phyloP scores from a whole-genome alignment of 2,888 invertebrate species.

The Subacronicta megacephala region DNA sequence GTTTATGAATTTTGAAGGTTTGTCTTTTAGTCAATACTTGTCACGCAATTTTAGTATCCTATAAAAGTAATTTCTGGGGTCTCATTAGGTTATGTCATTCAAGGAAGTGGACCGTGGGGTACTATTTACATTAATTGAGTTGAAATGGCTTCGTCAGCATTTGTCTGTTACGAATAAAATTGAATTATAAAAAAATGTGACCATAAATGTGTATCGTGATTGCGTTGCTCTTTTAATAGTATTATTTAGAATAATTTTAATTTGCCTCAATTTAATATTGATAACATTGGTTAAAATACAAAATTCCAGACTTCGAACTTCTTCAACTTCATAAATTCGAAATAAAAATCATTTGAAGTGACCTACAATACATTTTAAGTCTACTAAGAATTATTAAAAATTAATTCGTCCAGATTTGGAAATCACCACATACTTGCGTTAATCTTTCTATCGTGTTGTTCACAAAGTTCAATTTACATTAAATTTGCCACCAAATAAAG shows the following conservation, averaged over 20 bases:
- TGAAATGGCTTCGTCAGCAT: slow-evolving; percentile 22
- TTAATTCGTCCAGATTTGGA: background rate
- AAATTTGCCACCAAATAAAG: slow-evolving; percentile 49
- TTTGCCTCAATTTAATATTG: too few species aligned
- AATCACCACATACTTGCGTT: slow-evolving; percentile 15
- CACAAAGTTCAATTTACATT: slow-evolving; percentile 46
- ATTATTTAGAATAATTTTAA: too few species aligned
- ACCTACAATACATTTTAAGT: too few species aligned
- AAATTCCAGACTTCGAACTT: too few species aligned
- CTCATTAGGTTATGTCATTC: slow-evolving; percentile 15
- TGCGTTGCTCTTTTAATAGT: too few species aligned
- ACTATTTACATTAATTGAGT: slow-evolving; percentile 44
- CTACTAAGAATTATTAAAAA: too few species aligned
- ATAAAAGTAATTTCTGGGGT: slow-evolving; percentile 28
- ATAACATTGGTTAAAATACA: too few species aligned
- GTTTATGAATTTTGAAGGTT: too few species aligned
- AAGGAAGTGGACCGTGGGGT: slow-evolving; percentile 31
- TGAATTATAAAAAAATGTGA: too few species aligned
- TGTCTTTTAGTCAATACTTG: slow-evolving; percentile 16
- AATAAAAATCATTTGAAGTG: too few species aligned
- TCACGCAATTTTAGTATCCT: slow-evolving; percentile 16
- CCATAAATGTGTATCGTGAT: too few species aligned
- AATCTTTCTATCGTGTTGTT: slow-evolving; percentile 33
- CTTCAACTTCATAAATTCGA: too few species aligned
- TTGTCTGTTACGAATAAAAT: slow-evolving; percentile 17